Percentiles rank a stretch among this genome's conserved stretches.
phyloP scores from a whole-genome alignment of 2,888 invertebrate species.

The Mycalesis mineus region DNA sequence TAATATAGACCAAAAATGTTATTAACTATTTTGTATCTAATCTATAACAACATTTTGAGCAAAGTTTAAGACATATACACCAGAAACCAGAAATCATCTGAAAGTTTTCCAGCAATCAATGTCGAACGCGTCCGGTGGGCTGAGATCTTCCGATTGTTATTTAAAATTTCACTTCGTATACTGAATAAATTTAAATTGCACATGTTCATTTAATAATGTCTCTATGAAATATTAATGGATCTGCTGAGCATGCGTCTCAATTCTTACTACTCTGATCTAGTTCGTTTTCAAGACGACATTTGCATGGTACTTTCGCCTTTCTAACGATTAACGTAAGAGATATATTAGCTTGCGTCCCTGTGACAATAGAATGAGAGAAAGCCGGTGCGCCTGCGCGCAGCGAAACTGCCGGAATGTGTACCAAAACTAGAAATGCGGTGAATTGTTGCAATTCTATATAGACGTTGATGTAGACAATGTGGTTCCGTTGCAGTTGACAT shows the following conservation, averaged over 20 bases:
- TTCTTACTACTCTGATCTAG: constrained; percentile 22
- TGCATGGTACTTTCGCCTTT: constrained; percentile 17
- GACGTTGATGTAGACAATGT: constrained; percentile 9
- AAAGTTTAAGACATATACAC: too few species aligned
- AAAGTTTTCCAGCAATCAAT: not conserved
- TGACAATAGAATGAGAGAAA: constrained; percentile 27
- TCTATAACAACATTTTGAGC: too few species aligned
- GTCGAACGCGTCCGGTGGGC: not conserved
- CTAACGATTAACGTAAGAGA: constrained; percentile 6
- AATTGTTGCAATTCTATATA: constrained; percentile 23
- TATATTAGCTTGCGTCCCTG: constrained; percentile 11
- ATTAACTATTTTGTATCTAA: too few species aligned
- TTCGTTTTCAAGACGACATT: constrained; percentile 15
- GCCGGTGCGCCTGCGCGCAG: constrained; percentile 13
- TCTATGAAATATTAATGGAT: constrained; percentile 18
- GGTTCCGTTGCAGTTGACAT: constrained; percentile 1
- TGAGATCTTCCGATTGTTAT: not conserved
- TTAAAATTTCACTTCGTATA: constrained; percentile 11
- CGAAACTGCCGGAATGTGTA: constrained; percentile 25
- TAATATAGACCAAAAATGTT: too few species aligned
- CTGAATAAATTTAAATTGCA: constrained; percentile 7
- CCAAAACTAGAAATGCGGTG: constrained; percentile 26
- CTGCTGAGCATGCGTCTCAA: constrained; percentile 16
- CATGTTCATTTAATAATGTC: constrained; percentile 10
- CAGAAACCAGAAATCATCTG: not conserved